Evolutionary conservation across 2,888 invertebrate genomes (phyloP).

Genomic region (Escarpia spicata): DNA sequence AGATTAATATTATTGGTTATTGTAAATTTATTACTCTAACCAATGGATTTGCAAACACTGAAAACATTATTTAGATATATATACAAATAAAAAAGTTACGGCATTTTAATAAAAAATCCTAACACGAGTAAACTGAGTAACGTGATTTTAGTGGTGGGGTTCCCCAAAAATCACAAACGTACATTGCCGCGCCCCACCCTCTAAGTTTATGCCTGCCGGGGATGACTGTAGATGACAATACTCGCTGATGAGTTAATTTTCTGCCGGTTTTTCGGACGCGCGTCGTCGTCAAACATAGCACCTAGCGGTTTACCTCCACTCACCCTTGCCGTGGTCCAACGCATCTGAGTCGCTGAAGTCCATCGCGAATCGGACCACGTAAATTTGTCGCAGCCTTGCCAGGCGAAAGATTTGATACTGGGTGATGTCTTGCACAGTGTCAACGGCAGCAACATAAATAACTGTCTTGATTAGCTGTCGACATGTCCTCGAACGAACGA

Average conservation of each 20-base stretch:
- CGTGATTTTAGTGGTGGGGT: too few species aligned
- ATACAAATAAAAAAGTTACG: too few species aligned
- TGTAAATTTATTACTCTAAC: too few species aligned
- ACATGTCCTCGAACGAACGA: neutral
- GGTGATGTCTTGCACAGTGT: neutral
- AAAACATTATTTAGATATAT: too few species aligned
- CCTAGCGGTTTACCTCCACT: neutral
- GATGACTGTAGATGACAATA: neutral
- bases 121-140: too few species aligned
- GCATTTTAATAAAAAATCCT: too few species aligned
- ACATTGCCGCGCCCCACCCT: neutral
- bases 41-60: too few species aligned
- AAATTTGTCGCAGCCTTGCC: neutral
- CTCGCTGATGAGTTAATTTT: neutral
- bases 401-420: neutral
- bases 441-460: neutral
- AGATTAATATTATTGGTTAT: too few species aligned
- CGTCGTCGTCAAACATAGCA: neutral
- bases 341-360: neutral
- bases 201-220: neutral
- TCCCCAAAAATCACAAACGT: too few species aligned
- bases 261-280: neutral
- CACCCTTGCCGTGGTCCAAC: constrained; percentile 13
- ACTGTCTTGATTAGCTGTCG: neutral
- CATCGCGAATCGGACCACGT: neutral